Evolutionary conservation across 2,797 vertebrate species (phyloP), one percentile per base, ranked within the genome.

Genomic region (Hydrocynus forskahlii): DNA sequence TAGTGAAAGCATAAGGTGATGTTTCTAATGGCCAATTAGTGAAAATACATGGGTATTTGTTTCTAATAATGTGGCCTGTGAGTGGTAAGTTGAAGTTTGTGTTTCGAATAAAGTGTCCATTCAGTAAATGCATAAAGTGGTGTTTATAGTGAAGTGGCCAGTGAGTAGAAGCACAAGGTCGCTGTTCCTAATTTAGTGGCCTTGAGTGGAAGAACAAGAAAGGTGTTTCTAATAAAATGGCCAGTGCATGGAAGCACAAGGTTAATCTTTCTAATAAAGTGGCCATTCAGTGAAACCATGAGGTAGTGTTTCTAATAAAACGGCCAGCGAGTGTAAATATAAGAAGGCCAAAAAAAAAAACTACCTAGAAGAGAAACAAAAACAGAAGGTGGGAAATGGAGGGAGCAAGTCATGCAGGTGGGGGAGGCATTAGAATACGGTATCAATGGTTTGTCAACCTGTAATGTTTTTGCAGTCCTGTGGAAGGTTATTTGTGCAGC

Each of bases 401-500:
- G 16, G 38, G 19, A 14, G 29, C 21, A 5, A 19, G 57, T 4
- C 1, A 23, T 54, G 63, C 17, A 12, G 29, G 4, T 16, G n/a
- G 48, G 23, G 48, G 23, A 54, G 23, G 68, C 7, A 52, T 71
- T 71, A 54, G 25, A 50, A 69, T 48, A 50, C 67, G 50, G 43
- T 59, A 75, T 16, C 57, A 23, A 75, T 54, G 43, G 19, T 19
- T 19, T 7, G 71, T 43, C 19, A 68, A 35, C 35, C 73, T 3
- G 9, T 35, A n/a, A 75, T 52, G n/a, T 38, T 75, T 72, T 54
- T 23, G 68, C 38, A 68, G 62, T 74, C 68, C 71, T 43, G 59
- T 52, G 52, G 57, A 81, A 38, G 62, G 35, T 74, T 81, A 74
- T 84, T 85, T 79, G 68, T 73, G 77, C 70, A 78, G 63, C 40